Evolutionary conservation across 1,140 invertebrate genomes (phyloP).

Genomic region (Triops longicaudatus): DNA sequence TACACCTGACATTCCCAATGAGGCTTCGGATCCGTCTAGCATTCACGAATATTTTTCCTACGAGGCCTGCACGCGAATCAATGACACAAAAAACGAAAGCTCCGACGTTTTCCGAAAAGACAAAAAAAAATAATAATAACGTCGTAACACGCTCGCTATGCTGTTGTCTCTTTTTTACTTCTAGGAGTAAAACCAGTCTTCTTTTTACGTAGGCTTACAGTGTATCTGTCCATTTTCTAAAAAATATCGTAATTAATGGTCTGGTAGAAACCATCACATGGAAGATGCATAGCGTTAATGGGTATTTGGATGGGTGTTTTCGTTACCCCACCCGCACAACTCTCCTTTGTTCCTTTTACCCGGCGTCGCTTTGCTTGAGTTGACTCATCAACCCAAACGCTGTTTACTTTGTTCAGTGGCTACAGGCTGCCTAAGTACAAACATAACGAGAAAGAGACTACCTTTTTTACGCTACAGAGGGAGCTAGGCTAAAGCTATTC

Average conservation of each 20-base stretch:
- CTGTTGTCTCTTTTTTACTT: background rate
- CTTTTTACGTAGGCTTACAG: too few relatives aligned
- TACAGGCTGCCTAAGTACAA: background rate
- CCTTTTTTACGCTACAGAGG: background rate
- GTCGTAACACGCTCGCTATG: background rate
- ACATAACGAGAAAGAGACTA: background rate
- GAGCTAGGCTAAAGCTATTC: background rate
- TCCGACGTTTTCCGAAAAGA: background rate
- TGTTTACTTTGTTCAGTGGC: conserved; percentile 1
- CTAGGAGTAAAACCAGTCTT: too few relatives aligned
- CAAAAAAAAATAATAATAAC: background rate
- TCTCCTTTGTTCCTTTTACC: background rate
- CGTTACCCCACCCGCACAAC: background rate
- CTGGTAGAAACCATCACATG: too few relatives aligned
- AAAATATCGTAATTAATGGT: too few relatives aligned
- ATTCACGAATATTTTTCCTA: background rate
- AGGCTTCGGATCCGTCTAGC: background rate
- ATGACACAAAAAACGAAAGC: background rate
- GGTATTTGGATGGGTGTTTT: background rate
- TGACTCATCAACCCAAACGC: background rate
- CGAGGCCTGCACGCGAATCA: background rate
- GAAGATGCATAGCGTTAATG: too few relatives aligned
- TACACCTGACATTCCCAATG: background rate
- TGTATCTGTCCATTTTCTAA: too few relatives aligned
- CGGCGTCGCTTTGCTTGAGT: background rate